Evolutionary conservation across 2,113 vertebrate genomes (phyloP).

Genomic region (Riparia riparia): DNA sequence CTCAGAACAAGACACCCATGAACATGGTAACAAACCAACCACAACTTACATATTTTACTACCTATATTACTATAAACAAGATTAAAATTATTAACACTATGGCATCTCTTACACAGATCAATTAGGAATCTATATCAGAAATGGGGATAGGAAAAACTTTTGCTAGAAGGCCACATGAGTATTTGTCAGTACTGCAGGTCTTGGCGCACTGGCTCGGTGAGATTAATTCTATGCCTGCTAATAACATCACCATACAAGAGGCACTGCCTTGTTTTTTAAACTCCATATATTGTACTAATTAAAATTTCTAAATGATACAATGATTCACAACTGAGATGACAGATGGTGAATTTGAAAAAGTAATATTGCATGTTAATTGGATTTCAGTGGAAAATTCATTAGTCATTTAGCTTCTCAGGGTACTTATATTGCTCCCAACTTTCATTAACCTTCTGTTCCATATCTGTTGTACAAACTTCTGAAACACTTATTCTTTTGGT

Average conservation of each 20-base stretch:
- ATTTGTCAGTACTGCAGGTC: neutral
- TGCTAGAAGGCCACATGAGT: neutral
- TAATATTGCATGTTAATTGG: neutral
- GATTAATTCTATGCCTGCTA: neutral
- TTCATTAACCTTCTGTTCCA: conserved; percentile 22
- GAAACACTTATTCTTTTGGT: neutral
- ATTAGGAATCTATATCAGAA: neutral
- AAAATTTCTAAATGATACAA: neutral
- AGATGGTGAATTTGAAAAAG: neutral
- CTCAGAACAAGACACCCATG: neutral
- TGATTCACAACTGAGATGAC: neutral
- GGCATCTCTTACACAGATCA: neutral
- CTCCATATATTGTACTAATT: neutral
- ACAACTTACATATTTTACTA: neutral
- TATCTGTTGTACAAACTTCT: neutral
- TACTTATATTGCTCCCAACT: neutral
- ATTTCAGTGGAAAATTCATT: conserved; percentile 9
- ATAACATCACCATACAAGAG: neutral
- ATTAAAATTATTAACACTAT: neutral
- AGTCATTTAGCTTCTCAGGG: neutral
- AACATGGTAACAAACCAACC: neutral
- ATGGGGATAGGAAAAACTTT: neutral
- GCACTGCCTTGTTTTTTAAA: neutral
- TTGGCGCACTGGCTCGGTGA: neutral
- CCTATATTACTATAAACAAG: neutral